phyloP scores from a whole-genome alignment of 2,888 invertebrate genomes.

The Lamellibrachia satsuma region DNA sequence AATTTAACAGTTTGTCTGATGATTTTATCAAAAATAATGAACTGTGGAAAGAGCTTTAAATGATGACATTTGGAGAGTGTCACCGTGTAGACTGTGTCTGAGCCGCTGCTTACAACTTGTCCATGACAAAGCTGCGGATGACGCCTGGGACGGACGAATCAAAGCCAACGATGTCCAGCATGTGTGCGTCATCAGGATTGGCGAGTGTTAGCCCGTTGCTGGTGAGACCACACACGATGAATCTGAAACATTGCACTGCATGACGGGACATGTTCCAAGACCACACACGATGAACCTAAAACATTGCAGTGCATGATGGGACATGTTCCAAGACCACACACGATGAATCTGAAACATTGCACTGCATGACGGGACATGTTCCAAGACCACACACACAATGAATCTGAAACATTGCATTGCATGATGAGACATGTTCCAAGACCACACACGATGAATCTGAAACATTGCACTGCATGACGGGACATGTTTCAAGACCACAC shows the following conservation, averaged over 20 bases:
- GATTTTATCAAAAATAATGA: too few relatives aligned
- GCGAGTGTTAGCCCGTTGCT: constrained; percentile 62
- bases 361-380: background rate
- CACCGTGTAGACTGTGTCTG: background rate
- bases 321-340: too few relatives aligned
- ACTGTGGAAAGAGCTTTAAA: background rate
- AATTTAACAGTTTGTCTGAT: too few relatives aligned
- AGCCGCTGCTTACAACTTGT: constrained; percentile 31
- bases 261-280: background rate
- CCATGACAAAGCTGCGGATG: constrained; percentile 60
- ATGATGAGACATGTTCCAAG: background rate
- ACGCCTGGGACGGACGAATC: constrained; percentile 63
- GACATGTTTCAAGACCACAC: background rate
- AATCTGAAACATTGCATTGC: too few relatives aligned
- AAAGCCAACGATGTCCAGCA: constrained; percentile 66
- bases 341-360: background rate
- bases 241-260: constrained; percentile 17
- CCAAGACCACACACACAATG: background rate
- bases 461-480: background rate
- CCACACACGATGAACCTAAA: background rate
- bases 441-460: background rate
- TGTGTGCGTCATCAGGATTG: constrained; percentile 60
- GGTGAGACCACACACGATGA: constrained; percentile 56
- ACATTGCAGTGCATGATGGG: background rate
- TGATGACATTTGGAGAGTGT: background rate